Conservation (phyloP, 2,888 invertebrate genomes). For the Uropetala carovei region DNA sequence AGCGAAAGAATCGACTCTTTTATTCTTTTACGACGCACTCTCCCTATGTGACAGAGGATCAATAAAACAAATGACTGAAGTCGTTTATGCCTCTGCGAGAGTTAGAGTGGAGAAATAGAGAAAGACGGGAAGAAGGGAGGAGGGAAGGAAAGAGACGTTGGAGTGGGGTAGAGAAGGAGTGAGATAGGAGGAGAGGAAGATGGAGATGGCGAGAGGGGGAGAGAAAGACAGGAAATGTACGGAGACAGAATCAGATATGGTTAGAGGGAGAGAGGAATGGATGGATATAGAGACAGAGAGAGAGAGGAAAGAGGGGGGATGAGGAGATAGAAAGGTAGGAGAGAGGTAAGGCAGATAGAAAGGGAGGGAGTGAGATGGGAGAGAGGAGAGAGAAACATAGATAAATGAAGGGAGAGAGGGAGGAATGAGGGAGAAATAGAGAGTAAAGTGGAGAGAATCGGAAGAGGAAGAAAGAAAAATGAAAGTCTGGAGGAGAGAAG, state of each 20-base stretch:
- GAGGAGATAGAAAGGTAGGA: conserved; percentile 6
- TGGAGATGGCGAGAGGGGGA: too few relatives aligned
- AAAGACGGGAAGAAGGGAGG: neutral
- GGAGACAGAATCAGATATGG: neutral
- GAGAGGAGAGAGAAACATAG: too few relatives aligned
- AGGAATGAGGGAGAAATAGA: neutral
- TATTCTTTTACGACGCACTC: conserved; percentile 60
- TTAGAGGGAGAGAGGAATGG: neutral
- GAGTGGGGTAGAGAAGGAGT: too few relatives aligned
- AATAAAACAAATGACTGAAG: conserved; percentile 64
- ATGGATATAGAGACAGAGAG: neutral
- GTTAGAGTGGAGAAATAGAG: neutral
- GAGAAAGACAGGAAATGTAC: too few relatives aligned
- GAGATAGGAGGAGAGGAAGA: too few relatives aligned
- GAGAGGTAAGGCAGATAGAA: neutral
- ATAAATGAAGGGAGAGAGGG: neutral
- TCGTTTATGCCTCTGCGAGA: conserved; percentile 48
- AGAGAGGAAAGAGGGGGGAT: neutral
- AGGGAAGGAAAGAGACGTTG: too few relatives aligned
- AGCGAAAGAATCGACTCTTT: conserved; percentile 53
- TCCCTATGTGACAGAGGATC: conserved; percentile 62
- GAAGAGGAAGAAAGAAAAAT: neutral
- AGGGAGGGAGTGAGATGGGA: neutral
- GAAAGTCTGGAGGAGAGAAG: neutral
- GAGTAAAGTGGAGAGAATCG: too few relatives aligned